A percentile compares a stretch with the other conserved stretches of the same genome.
phyloP scores from a whole-genome alignment of 2,797 vertebrate species.

The Selene dorsalis region DNA sequence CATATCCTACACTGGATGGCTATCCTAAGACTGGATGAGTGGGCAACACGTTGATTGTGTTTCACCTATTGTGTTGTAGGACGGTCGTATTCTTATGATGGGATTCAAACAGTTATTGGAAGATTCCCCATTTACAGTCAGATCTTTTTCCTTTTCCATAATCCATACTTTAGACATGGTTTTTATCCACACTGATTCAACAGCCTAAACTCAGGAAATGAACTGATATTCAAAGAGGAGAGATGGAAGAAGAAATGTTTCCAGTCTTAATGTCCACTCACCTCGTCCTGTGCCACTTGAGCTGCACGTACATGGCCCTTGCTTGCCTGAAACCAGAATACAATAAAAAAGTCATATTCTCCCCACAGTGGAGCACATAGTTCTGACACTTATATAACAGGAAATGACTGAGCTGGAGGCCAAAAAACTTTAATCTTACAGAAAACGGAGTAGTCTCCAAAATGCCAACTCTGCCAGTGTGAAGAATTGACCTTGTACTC shows the following conservation, averaged over 20 bases:
- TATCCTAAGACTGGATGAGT: neutral
- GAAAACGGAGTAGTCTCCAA: neutral
- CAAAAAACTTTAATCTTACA: neutral
- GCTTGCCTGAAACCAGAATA: slow-evolving; percentile 85
- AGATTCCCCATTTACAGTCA: neutral
- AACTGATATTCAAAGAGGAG: slow-evolving; percentile 7
- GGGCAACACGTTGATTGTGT: neutral
- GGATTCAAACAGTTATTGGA: neutral
- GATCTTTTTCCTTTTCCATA: neutral
- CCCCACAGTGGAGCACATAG: neutral
- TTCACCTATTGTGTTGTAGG: neutral
- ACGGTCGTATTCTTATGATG: neutral
- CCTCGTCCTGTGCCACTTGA: slow-evolving; percentile 97
- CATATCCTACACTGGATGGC: too few relatives aligned
- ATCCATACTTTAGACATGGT: neutral
- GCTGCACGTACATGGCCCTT: slow-evolving; percentile 89
- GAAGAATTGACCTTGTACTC: neutral
- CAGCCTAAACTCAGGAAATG: slow-evolving; percentile 33
- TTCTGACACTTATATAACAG: slow-evolving; percentile 9
- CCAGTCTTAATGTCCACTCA: slow-evolving; percentile 68
- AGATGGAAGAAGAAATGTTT: slow-evolving; percentile 12
- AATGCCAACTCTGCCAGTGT: neutral
- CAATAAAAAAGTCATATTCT: slow-evolving; percentile 29
- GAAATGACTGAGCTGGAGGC: slow-evolving; percentile 8
- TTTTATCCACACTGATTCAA: neutral